Percentiles rank a stretch among this genome's conserved stretches.
phyloP scores from a whole-genome alignment of 2,888 invertebrate genomes.

The Xestia ashworthii region DNA sequence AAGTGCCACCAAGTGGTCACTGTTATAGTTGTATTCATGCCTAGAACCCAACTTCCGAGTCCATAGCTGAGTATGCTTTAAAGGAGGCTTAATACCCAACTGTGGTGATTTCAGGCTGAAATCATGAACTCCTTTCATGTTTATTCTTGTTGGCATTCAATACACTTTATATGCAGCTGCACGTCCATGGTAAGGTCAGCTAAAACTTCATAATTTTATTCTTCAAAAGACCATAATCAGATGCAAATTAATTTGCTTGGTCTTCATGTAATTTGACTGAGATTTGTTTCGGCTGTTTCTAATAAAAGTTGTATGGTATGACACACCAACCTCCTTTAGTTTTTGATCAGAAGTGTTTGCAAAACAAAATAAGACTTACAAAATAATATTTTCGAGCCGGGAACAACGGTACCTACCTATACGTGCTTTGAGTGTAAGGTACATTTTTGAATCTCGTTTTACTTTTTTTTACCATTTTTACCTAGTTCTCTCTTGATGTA shows the following conservation, averaged over 20 bases:
- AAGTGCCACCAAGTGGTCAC: too few species aligned
- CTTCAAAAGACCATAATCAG: neutral
- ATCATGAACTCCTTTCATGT: too few species aligned
- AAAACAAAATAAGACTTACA: neutral
- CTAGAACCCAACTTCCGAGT: too few species aligned
- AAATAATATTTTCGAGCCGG: neutral
- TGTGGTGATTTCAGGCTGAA: too few species aligned
- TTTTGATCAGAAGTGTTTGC: too few species aligned
- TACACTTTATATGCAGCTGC: too few species aligned
- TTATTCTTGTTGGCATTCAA: too few species aligned
- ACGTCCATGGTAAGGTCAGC: neutral
- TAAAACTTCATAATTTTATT: neutral
- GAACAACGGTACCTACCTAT: neutral
- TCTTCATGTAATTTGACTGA: neutral
- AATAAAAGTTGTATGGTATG: neutral
- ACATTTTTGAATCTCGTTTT: neutral
- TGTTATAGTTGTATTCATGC: too few species aligned
- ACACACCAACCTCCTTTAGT: neutral
- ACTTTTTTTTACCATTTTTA: neutral
- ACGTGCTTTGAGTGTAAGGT: neutral
- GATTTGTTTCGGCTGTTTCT: neutral
- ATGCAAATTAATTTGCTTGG: neutral
- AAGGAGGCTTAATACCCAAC: too few species aligned
- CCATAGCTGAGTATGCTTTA: too few species aligned
- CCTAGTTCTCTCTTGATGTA: slow-evolving; percentile 50